These are phyloP conservation scores for Osmerus eperlanus DNA, from an alignment of 2,113 vertebrate species.

Conservation along the genomic window DNA sequence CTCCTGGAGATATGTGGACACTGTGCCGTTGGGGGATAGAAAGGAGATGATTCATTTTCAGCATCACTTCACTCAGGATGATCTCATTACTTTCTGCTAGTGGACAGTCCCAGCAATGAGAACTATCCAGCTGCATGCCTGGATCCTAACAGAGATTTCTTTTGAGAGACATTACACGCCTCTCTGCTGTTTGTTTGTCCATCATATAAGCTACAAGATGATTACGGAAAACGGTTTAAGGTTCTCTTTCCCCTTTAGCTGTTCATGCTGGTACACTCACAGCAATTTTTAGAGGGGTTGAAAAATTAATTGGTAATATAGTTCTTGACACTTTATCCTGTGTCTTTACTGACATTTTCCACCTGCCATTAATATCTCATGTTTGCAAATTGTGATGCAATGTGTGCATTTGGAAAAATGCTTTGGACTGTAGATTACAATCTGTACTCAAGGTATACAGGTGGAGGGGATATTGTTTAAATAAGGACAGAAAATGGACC, in stretches of 20 bases:
- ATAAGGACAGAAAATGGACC: slow-evolving; percentile 12
- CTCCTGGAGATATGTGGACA: slow-evolving; percentile 56
- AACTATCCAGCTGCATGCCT: slow-evolving; percentile 24
- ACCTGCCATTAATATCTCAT: neutral
- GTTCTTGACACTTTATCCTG: too few relatives aligned
- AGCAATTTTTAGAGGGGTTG: neutral
- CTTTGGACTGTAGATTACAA: too few relatives aligned
- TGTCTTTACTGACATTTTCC: too few relatives aligned
- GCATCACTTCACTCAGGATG: slow-evolving; percentile 66
- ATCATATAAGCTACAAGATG: slow-evolving; percentile 25
- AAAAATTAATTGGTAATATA: too few relatives aligned
- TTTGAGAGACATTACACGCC: slow-evolving; percentile 29
- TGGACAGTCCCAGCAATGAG: slow-evolving; percentile 45
- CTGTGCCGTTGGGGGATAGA: slow-evolving; percentile 39
- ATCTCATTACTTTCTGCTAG: slow-evolving; percentile 69
- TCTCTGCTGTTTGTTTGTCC: slow-evolving; percentile 45
- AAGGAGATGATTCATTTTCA: slow-evolving; percentile 68
- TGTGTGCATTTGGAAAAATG: too few relatives aligned
- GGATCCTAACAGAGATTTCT: slow-evolving; percentile 36
- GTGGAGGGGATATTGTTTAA: neutral
- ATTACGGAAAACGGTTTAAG: slow-evolving; percentile 10
- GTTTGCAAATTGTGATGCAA: neutral
- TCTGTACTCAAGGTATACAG: neutral
- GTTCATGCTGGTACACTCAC: slow-evolving; percentile 2
- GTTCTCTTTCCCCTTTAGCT: slow-evolving; percentile 8